A percentile compares a stretch with the other conserved stretches of the same genome.
Evolutionary conservation across 1,140 invertebrate species (phyloP).

Genomic region (Planococcus citri): DNA sequence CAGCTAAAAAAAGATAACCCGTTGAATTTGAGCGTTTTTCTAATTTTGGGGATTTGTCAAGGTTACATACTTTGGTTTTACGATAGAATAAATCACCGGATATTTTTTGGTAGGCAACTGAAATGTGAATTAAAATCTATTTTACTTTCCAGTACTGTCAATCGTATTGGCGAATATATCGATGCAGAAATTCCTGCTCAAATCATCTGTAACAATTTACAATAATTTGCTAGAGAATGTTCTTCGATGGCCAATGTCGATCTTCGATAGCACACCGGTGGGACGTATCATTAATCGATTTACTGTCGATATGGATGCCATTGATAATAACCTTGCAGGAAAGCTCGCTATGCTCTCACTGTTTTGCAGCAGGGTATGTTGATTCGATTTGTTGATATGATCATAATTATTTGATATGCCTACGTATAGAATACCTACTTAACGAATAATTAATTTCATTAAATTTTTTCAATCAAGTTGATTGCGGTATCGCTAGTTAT

Average conservation of each 20-base stretch:
- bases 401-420: too few species aligned
- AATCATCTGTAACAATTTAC: constrained; percentile 63
- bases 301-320: constrained; percentile 49
- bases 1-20: too few species aligned
- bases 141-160: neutral
- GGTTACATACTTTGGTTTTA: too few species aligned
- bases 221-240: constrained; percentile 56
- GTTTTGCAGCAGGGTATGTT: neutral
- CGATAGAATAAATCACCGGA: too few species aligned
- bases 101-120: neutral
- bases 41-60: constrained; percentile 72
- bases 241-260: constrained; percentile 58
- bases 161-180: neutral
- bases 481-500: too few species aligned
- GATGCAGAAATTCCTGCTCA: constrained; percentile 26
- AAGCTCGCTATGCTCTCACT: neutral
- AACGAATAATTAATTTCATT: too few species aligned
- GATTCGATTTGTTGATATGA: neutral
- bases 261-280: constrained; percentile 78
- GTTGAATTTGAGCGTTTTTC: constrained; percentile 81
- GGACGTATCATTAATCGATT: constrained; percentile 79
- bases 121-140: neutral
- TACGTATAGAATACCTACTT: too few species aligned
- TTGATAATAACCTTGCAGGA: constrained; percentile 47
- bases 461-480: too few species aligned